phyloP scores from a whole-genome alignment of 2,113 vertebrate species.

The Todiramphus chloris region DNA sequence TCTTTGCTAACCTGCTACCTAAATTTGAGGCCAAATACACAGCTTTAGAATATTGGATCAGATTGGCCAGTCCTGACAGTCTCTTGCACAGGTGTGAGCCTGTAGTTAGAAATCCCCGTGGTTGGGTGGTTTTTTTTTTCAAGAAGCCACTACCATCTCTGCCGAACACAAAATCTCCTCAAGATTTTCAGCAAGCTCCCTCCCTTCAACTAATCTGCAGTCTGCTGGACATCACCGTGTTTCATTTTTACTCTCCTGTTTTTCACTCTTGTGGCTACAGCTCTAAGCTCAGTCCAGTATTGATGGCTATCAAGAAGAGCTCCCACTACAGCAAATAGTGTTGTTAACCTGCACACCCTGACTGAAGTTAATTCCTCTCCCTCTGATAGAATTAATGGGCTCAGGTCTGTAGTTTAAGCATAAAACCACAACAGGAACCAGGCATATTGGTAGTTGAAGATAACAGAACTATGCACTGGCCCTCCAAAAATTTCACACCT shows the following conservation, averaged over 20 bases:
- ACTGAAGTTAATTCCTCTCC: not conserved
- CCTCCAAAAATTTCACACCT: not conserved
- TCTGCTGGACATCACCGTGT: not conserved
- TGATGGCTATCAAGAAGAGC: not conserved
- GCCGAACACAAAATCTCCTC: not conserved
- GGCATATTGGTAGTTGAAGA: not conserved
- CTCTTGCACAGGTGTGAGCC: not conserved
- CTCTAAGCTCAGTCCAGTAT: not conserved
- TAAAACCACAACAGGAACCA: not conserved
- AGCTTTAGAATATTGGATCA: not conserved
- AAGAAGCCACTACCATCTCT: not conserved
- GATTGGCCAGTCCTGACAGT: not conserved
- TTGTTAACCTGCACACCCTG: not conserved
- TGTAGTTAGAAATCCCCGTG: not conserved
- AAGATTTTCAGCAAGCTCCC: not conserved
- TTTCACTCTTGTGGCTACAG: not conserved
- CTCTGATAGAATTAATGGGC: not conserved
- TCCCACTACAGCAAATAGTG: not conserved
- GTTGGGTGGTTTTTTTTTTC: not conserved
- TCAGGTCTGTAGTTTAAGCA: not conserved
- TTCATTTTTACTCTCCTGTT: not conserved
- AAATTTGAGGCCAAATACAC: not conserved
- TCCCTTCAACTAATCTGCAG: not conserved
- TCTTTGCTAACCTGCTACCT: not conserved
- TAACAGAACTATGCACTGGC: not conserved